Evolutionary conservation across 2,113 vertebrate species (phyloP), one percentile per base, ranked within the genome.

Genomic region (Trochalopteron elliotii): DNA sequence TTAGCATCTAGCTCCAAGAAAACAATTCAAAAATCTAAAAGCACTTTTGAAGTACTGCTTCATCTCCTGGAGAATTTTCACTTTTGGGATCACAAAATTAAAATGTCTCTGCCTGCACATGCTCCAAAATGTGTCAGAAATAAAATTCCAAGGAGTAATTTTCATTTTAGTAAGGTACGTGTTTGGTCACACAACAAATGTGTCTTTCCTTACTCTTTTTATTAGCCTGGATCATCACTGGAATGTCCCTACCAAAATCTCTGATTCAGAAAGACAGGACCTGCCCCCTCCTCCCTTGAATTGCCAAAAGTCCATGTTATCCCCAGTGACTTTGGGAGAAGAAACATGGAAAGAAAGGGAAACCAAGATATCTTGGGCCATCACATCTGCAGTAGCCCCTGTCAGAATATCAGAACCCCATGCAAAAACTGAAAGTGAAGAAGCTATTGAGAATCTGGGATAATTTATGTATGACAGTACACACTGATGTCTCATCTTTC

Each of bases 201-300:
- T 25, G 11, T 55, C 40, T 42, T 68, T 44, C 52, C 40, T 92
- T 85, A n/a, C 12, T 65, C 50, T 80, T 90, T 88, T 80, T 85
- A 11, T 60, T 83, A 47, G 5, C 0, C 0, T 33, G 59, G 37
- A 21, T 39, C 23, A 24, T 14, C 56, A 52, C 24, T 68, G 15
- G 12, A 47, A 15, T 31, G 24, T 5, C 8, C 78, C 14, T 76
- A 44, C 12, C n/a, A 91, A 71, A 69, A 57, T 57, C 17, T 60
- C 3, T 27, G 30, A 61, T 21, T 60, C 14, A 39, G 7, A 21
- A 53, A 7, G 61, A 33, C 17, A 84, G 24, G 9, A 67, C 5
- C 30, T 88, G 35, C 27, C 7, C 12, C 8, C 74, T 76, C 25
- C 21, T 63, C 18, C 10, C 7, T 24, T 18, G 17, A 23, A 16